Evolutionary conservation across 2,797 vertebrate genomes (phyloP).

Genomic region (Labeo calbasu): DNA sequence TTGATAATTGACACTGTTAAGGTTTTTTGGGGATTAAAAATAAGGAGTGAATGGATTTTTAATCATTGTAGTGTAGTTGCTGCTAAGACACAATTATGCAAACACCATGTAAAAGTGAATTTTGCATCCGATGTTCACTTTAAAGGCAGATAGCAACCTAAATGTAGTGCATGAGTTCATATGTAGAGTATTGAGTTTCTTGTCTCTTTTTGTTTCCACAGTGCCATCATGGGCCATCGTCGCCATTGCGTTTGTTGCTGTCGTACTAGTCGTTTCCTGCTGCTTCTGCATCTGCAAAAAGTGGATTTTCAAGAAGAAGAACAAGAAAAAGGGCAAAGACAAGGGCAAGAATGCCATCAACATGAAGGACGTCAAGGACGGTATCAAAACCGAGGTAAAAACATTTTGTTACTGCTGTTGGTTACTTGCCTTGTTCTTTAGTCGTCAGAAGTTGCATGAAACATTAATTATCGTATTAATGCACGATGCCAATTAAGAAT

Average conservation of each 20-base stretch:
- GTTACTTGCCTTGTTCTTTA: conserved; percentile 13
- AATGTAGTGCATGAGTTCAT: background rate
- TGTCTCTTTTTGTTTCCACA: conserved; percentile 66
- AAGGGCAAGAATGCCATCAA: conserved; percentile 99
- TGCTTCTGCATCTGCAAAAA: conserved; percentile 99
- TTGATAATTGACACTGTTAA: too few relatives aligned
- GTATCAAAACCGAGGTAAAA: conserved; percentile 96
- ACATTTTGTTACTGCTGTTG: conserved; percentile 49
- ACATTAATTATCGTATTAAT: conserved; percentile 10
- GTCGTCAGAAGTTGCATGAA: conserved; percentile 43
- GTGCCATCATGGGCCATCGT: conserved; percentile 99
- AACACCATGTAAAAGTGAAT: too few relatives aligned
- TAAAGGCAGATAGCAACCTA: too few relatives aligned
- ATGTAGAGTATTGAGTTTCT: background rate
- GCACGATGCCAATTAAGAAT: conserved; percentile 5
- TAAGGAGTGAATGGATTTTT: too few relatives aligned
- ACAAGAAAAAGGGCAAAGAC: conserved; percentile 99
- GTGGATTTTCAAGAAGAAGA: conserved; percentile 99
- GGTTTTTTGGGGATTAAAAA: too few relatives aligned
- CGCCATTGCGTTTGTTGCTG: conserved; percentile 95
- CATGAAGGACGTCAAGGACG: conserved; percentile 97
- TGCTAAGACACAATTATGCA: too few relatives aligned
- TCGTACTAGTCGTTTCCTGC: conserved; percentile 96
- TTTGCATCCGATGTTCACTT: too few relatives aligned
- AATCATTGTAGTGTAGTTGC: too few relatives aligned